Base-by-base conservation (phyloP, 2,888 invertebrate species). In the Leptinotarsa peninsularis region DNA sequence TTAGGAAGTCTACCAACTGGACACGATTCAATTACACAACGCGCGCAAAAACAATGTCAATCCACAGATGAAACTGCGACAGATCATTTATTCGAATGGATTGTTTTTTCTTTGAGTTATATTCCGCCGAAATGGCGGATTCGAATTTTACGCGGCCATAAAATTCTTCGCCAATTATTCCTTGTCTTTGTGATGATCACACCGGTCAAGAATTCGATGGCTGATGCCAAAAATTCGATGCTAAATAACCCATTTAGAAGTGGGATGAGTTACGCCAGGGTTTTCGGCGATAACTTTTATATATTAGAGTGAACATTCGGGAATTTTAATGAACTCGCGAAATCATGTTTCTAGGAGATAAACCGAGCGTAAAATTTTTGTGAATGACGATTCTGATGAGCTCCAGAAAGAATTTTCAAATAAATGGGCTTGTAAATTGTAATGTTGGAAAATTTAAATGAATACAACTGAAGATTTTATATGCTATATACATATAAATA, bases 171-270 rank as follows among this genome's bases (percentile, higher is more conserved):
- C 58, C 58, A 63, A 63, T 63, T 33, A 63, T 63, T 63, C 18
- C 33, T 14, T 63, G 63, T 63, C 63, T n/a, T 63, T 43, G 18
- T 69, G 68, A 67, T 43, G 60, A 74, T 23, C 69, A 69, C 66
- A 72, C 56, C 73, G 49, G 68, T 21, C 17, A 71, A 54, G 67
- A 52, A 74, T 76, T 71, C 49, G 43, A 66, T 58, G 49, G 15
- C 58, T 56, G 66, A 58, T 77, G 77, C 75, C 77, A 77, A 77
- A 71, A 75, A 75, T 77, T 56, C 72, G 72, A 71, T 77, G 67
- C 72, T 73, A 73, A 78, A 69, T 69, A 75, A 76, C 75, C 71
- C 71, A 68, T 69, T 74, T 76, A 66, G 58, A 69, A 67, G 52
- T 43, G 68, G 33, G 67, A 66, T 67, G 50, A 67, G 68, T 70